These are phyloP conservation scores for Drosophila tripunctata DNA, from an alignment of 2,888 invertebrate genomes.

Conservation along the genomic window DNA sequence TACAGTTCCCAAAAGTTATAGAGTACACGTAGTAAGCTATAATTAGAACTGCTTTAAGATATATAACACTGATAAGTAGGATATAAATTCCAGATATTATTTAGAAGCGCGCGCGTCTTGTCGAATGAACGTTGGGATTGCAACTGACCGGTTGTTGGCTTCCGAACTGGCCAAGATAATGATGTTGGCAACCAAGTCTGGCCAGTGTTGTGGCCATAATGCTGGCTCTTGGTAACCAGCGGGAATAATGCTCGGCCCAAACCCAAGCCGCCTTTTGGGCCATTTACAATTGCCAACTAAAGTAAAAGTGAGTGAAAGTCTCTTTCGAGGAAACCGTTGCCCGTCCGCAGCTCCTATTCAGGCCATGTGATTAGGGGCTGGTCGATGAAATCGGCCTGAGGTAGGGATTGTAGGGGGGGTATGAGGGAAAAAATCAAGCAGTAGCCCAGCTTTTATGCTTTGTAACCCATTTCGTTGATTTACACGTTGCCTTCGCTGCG, in stretches of 20 bases:
- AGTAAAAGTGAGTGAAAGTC: conserved; percentile 73
- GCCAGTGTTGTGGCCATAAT: conserved; percentile 64
- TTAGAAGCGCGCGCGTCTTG: conserved; percentile 57
- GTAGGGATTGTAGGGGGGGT: background rate
- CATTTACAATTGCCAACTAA: conserved; percentile 20
- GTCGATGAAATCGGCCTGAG: conserved; percentile 35
- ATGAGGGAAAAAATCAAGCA: background rate
- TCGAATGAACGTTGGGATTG: conserved; percentile 67
- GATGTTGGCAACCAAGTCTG: conserved; percentile 53
- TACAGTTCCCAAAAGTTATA: background rate
- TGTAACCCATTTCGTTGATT: conserved; percentile 63
- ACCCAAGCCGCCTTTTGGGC: conserved; percentile 30
- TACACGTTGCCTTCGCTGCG: conserved; percentile 5
- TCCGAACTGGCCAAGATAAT: conserved; percentile 54
- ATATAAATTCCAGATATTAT: background rate
- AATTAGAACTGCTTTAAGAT: conserved; percentile 14
- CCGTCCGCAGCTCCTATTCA: conserved; percentile 52
- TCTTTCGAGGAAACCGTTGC: conserved; percentile 41
- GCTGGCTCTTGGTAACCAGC: conserved; percentile 52
- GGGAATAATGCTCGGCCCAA: conserved; percentile 32
- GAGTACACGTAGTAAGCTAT: conserved; percentile 2
- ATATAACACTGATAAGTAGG: conserved; percentile 18
- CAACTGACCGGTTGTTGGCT: conserved; percentile 78
- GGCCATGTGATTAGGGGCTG: conserved; percentile 67
- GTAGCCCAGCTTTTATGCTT: conserved; percentile 38